Conservation (phyloP, 2,888 invertebrate genomes). For the Tetheella fluctuosa region DNA sequence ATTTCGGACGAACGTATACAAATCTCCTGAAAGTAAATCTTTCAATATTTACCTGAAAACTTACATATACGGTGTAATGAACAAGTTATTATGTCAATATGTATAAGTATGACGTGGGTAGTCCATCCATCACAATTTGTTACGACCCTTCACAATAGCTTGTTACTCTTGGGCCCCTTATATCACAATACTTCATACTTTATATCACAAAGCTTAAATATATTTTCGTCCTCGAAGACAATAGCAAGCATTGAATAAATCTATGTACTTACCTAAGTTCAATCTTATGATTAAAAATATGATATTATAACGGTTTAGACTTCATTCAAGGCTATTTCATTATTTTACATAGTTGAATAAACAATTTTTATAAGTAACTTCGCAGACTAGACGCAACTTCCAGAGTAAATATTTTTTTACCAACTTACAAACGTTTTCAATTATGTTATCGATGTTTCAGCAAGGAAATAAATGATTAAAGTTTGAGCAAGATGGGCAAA, state of each 20-base stretch:
- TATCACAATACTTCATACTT: background rate
- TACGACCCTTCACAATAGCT: conserved; percentile 44
- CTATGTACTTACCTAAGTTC: too few relatives aligned
- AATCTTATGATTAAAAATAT: background rate
- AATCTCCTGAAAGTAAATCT: background rate
- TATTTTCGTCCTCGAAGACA: background rate
- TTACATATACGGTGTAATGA: conserved; percentile 14
- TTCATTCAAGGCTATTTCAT: background rate
- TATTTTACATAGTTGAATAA: background rate
- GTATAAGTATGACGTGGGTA: conserved; percentile 38
- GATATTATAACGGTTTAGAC: background rate
- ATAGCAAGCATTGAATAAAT: too few relatives aligned
- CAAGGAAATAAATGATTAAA: conserved; percentile 26
- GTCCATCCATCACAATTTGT: conserved; percentile 61
- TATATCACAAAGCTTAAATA: background rate
- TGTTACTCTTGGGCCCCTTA: conserved; percentile 19
- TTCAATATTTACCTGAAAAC: background rate
- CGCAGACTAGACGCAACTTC: background rate
- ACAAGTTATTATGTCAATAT: conserved; percentile 42
- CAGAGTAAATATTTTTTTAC: background rate
- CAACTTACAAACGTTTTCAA: conserved; percentile 22
- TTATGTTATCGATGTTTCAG: conserved; percentile 23
- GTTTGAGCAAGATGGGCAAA: conserved; percentile 20
- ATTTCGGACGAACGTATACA: too few relatives aligned
- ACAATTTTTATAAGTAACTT: background rate